Percentiles rank a stretch among this genome's conserved stretches.
phyloP scores from a whole-genome alignment of 2,888 invertebrate genomes.

The Pedicia rivosa region DNA sequence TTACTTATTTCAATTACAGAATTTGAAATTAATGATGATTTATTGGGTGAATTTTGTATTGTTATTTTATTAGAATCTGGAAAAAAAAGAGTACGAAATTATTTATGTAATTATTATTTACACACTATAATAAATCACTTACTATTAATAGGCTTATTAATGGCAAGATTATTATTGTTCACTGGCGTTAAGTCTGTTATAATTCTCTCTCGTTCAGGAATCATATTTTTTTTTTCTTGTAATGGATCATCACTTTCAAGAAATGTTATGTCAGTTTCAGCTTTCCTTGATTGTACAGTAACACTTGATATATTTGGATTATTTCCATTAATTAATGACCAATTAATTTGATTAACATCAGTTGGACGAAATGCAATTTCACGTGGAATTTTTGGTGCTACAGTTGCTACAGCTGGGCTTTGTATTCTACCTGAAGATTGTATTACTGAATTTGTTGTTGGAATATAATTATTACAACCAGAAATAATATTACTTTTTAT shows the following conservation, averaged over 20 bases:
- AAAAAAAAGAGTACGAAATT: too few relatives aligned
- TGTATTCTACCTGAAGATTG: slow-evolving; percentile 20
- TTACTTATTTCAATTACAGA: too few relatives aligned
- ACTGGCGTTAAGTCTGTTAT: slow-evolving; percentile 1
- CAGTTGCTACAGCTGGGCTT: slow-evolving; percentile 26
- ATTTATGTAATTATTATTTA: too few relatives aligned
- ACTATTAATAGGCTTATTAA: too few relatives aligned
- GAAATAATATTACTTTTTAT: background rate
- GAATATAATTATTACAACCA: too few relatives aligned
- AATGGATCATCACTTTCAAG: slow-evolving; percentile 2
- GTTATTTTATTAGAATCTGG: too few relatives aligned
- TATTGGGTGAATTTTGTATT: too few relatives aligned
- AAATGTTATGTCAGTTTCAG: background rate
- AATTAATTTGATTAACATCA: slow-evolving; percentile 8
- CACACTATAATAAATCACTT: too few relatives aligned
- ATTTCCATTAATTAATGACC: slow-evolving; percentile 1
- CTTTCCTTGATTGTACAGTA: background rate
- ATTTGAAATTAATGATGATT: too few relatives aligned
- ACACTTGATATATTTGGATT: too few relatives aligned
- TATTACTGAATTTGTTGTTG: slow-evolving; percentile 12
- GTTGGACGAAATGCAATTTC: slow-evolving; percentile 25
- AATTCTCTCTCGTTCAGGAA: slow-evolving; percentile 13
- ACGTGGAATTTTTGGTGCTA: slow-evolving; percentile 27
- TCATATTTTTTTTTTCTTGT: slow-evolving; percentile 8
- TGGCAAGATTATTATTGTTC: too few relatives aligned